A percentile compares a stretch with the other conserved stretches of the same genome.
phyloP scores from a whole-genome alignment of 1,140 invertebrate genomes.

The Propsilocerus akamusi region DNA sequence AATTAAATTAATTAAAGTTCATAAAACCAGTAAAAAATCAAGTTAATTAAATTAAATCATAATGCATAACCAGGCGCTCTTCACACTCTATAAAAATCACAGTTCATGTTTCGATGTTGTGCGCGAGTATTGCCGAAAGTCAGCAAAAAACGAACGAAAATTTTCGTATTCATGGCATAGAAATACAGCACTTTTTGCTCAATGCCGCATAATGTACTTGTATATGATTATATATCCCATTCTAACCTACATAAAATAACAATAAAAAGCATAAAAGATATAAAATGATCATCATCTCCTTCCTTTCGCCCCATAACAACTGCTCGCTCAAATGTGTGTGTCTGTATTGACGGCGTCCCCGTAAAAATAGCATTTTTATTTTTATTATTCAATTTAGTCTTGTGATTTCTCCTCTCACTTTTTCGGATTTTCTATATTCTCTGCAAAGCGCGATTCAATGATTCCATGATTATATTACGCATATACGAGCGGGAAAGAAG shows the following conservation, averaged over 20 bases:
- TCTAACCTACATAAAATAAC: background rate
- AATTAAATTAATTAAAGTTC: no score
- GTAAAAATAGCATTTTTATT: slow-evolving; percentile 1
- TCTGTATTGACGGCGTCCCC: no score
- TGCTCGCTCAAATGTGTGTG: no score
- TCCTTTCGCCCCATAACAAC: background rate
- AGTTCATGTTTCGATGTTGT: no score
- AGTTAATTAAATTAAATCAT: slow-evolving; percentile 4
- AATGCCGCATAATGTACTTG: slow-evolving; percentile 1
- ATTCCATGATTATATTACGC: no score
- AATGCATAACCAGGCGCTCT: background rate
- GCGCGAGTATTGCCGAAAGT: no score
- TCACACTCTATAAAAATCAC: slow-evolving; percentile 2
- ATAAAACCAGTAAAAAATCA: no score
- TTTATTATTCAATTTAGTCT: slow-evolving; percentile 2
- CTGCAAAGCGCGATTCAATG: no score
- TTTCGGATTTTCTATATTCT: background rate
- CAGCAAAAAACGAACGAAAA: no score
- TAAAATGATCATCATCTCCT: slow-evolving; percentile 2
- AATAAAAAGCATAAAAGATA: slow-evolving; percentile 4
- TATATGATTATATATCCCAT: slow-evolving; percentile 3
- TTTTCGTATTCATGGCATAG: background rate
- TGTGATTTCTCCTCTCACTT: background rate
- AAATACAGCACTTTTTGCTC: background rate
- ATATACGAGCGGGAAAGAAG: background rate